These are phyloP conservation scores for Chlamydotis undulata DNA, from an alignment of 2,113 vertebrate species.

Conservation along the genomic window DNA sequence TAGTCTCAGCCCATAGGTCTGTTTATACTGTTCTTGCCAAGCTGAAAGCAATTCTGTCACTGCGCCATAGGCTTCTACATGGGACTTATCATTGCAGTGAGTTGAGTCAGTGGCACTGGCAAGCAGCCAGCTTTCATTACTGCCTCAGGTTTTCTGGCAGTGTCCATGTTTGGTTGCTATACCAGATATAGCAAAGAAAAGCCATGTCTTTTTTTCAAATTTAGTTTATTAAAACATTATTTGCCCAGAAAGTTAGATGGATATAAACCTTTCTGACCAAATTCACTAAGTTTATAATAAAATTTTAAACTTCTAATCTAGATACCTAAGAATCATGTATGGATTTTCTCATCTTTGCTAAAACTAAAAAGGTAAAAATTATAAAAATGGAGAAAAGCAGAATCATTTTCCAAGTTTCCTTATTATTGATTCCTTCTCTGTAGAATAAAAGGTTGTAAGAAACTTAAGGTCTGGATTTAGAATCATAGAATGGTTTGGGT, in stretches of 20 bases:
- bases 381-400: not conserved
- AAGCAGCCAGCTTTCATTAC: slow-evolving; percentile 15
- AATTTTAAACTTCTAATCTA: not conserved
- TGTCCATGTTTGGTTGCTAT: slow-evolving; percentile 18
- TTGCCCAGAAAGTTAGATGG: not conserved
- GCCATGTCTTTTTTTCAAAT: not conserved
- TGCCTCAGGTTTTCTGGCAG: slow-evolving; percentile 25
- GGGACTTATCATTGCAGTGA: not conserved
- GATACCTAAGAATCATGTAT: not conserved
- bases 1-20: slow-evolving; percentile 25
- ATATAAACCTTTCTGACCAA: not conserved
- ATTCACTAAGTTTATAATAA: not conserved
- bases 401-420: not conserved
- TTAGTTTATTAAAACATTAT: not conserved
- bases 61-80: not conserved
- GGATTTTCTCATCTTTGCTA: not conserved
- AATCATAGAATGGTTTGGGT: too few species aligned
- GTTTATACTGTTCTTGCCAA: slow-evolving; percentile 44
- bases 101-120: not conserved
- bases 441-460: not conserved
- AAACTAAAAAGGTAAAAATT: not conserved
- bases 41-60: slow-evolving; percentile 29
- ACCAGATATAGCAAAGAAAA: slow-evolving; percentile 7
- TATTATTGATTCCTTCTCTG: not conserved
- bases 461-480: not conserved